Conservation (phyloP, 1,140 invertebrate species). For the Platyscapa corneri region DNA sequence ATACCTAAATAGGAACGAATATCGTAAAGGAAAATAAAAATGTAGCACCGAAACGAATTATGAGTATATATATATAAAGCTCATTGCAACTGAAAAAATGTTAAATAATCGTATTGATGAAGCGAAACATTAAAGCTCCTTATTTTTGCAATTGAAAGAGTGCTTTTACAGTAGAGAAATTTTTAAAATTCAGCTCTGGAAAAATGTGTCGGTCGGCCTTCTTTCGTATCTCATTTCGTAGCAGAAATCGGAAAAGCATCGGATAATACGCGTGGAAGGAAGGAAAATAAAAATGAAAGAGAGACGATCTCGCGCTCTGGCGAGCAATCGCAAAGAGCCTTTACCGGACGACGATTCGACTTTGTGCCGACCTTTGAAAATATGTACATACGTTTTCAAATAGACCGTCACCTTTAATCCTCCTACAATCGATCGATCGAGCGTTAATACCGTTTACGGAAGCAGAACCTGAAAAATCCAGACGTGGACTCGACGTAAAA, state of each 20-base stretch:
- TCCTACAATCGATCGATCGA: slow-evolving; percentile 60
- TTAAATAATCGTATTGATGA: slow-evolving; percentile 32
- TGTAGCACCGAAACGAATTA: background rate
- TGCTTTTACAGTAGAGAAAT: slow-evolving; percentile 28
- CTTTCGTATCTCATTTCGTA: slow-evolving; percentile 53
- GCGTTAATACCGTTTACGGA: slow-evolving; percentile 39
- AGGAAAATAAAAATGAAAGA: slow-evolving; percentile 45
- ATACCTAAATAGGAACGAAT: background rate
- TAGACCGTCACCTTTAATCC: slow-evolving; percentile 54
- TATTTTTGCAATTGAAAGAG: slow-evolving; percentile 23
- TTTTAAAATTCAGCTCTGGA: background rate
- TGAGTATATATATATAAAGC: slow-evolving; percentile 16
- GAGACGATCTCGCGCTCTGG: slow-evolving; percentile 58
- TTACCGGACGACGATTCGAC: slow-evolving; percentile 19
- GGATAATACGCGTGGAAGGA: background rate
- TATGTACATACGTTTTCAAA: background rate
- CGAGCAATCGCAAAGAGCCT: slow-evolving; percentile 5
- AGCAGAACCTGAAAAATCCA: background rate
- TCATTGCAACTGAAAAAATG: slow-evolving; percentile 29
- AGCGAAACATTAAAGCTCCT: slow-evolving; percentile 36
- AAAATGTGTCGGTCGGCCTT: background rate
- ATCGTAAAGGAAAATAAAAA: slow-evolving; percentile 3
- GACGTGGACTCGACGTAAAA: background rate
- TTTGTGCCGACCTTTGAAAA: slow-evolving; percentile 7
- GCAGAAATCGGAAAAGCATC: slow-evolving; percentile 54